Evolutionary conservation across 2,888 invertebrate species (phyloP).

Genomic region (Ashinkailepas kermadecensis): DNA sequence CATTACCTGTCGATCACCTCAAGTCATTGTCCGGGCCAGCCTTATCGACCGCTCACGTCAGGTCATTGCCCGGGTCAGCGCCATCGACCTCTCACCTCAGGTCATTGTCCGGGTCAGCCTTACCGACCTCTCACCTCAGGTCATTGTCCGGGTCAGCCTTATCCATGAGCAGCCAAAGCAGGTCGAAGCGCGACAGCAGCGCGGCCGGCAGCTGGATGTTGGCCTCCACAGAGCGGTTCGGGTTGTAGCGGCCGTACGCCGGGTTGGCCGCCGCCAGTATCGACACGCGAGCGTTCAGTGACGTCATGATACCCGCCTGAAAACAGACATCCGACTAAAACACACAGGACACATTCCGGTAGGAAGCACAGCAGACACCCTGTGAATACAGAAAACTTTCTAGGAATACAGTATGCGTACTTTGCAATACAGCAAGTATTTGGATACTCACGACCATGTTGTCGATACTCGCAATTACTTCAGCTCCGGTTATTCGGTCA

Average conservation of each 20-base stretch:
- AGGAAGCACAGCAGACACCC: no score
- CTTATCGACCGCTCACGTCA: conserved; percentile 51
- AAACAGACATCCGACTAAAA: conserved; percentile 31
- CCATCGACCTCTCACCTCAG: conserved; percentile 52
- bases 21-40: conserved; percentile 60
- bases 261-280: conserved; percentile 99
- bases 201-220: conserved; percentile 98
- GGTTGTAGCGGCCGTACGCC: conserved; percentile 95
- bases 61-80: conserved; percentile 58
- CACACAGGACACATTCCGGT: no score
- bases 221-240: conserved; percentile 87
- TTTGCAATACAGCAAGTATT: no score
- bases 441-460: no score
- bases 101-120: conserved; percentile 59
- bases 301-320: conserved; percentile 96
- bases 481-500: no score
- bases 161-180: conserved; percentile 90
- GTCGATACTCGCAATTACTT: no score
- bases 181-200: conserved; percentile 87
- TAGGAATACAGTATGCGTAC: no score
- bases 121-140: conserved; percentile 51
- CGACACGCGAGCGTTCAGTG: conserved; percentile 92
- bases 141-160: conserved; percentile 59
- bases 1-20: conserved; percentile 53
- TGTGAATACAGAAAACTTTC: no score